Conservation (phyloP, 2,113 vertebrate genomes). For the Rhagologus leucostigma region DNA sequence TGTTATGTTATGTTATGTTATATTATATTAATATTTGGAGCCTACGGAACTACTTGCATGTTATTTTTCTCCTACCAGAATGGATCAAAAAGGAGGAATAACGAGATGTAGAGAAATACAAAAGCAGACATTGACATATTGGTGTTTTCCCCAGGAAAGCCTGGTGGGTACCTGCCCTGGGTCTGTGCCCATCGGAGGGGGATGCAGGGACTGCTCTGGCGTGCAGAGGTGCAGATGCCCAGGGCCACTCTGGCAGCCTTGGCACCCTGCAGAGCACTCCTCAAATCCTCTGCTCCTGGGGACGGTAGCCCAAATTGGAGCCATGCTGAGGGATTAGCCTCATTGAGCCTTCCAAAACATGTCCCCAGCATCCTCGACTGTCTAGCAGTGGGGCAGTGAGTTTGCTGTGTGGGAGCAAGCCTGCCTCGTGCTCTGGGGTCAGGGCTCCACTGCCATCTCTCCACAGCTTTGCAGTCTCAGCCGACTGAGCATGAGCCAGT, state of each 20-base stretch:
- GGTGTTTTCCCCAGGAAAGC: not conserved
- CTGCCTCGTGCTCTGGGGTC: not conserved
- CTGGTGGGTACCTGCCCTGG: accelerated
- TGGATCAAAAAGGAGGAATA: not conserved
- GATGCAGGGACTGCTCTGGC: not conserved
- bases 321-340: not conserved
- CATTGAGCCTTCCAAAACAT: not conserved
- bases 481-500: accelerated
- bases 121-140: not conserved
- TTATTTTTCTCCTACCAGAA: not conserved
- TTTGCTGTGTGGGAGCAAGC: not conserved
- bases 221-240: not conserved
- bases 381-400: accelerated
- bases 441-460: accelerated
- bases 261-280: not conserved
- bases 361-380: accelerated
- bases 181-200: accelerated
- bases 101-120: not conserved
- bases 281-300: not conserved
- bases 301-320: not conserved
- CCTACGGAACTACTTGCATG: not conserved
- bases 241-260: not conserved
- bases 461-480: not conserved
- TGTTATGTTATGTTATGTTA: not conserved
- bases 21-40: not conserved